phyloP scores from a whole-genome alignment of 2,113 vertebrate genomes.

The Rafetus swinhoei region DNA sequence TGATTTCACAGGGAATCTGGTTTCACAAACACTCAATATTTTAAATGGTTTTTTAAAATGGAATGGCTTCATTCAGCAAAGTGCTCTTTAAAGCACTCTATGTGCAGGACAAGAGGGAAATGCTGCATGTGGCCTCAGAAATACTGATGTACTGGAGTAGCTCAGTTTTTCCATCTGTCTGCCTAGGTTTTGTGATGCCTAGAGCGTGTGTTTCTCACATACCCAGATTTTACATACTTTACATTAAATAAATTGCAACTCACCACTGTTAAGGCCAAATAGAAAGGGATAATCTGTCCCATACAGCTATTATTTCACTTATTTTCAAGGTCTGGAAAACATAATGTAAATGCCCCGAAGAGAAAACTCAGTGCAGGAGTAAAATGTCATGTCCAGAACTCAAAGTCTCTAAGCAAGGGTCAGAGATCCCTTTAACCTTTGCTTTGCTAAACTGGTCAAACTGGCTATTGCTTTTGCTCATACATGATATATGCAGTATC shows the following conservation, averaged over 20 bases:
- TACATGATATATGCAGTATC: rapidly evolving
- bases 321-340: conserved; percentile 1
- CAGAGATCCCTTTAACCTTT: background rate
- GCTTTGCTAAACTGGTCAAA: conserved; percentile 2
- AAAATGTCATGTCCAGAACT: background rate
- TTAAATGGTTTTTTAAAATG: background rate
- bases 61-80: background rate
- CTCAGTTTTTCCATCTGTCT: background rate
- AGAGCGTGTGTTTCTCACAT: background rate
- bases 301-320: background rate
- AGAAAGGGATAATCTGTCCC: background rate
- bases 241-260: background rate
- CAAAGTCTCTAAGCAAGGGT: background rate
- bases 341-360: background rate
- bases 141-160: background rate
- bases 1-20: conserved; percentile 1
- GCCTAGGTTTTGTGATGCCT: too few relatives aligned
- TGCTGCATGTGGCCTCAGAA: background rate
- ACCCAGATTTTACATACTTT: background rate
- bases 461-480: conserved; percentile 6
- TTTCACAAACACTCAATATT: background rate
- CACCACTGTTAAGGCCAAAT: background rate
- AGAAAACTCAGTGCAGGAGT: conserved; percentile 18
- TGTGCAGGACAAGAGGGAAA: background rate
- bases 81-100: background rate